phyloP scores from a whole-genome alignment of 2,113 vertebrate genomes.

The Elachura formosa region DNA sequence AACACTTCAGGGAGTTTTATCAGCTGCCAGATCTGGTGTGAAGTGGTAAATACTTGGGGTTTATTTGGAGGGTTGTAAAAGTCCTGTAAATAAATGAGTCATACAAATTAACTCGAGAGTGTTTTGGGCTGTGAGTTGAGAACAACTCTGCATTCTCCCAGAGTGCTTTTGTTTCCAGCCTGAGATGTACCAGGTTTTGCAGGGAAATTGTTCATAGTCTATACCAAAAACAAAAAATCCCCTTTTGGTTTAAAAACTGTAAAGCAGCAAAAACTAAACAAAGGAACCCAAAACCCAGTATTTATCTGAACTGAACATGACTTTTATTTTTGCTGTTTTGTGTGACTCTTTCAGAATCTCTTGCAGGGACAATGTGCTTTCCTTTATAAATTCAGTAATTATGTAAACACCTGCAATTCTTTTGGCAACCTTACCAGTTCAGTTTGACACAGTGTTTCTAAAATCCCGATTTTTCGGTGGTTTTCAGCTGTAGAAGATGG shows the following conservation, averaged over 20 bases:
- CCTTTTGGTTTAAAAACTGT: neutral
- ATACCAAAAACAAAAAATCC: neutral
- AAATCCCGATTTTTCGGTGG: rapidly evolving
- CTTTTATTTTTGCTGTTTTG: neutral
- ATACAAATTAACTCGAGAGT: neutral
- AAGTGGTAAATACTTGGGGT: neutral
- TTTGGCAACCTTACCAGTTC: neutral
- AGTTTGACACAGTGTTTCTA: neutral
- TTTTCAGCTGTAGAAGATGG: neutral
- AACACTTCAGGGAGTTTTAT: neutral
- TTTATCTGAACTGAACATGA: neutral
- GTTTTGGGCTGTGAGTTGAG: neutral
- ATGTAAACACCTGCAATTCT: neutral
- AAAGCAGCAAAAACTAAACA: neutral
- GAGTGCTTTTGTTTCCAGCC: neutral
- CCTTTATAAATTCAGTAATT: neutral
- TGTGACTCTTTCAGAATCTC: neutral
- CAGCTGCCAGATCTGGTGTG: neutral
- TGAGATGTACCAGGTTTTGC: neutral
- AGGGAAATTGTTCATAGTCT: neutral
- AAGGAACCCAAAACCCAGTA: neutral
- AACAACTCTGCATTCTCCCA: neutral
- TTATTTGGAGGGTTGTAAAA: neutral
- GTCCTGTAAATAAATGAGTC: neutral
- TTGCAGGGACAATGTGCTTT: neutral